phyloP scores from a whole-genome alignment of 2,113 vertebrate species.

The Poeciliopsis occidentalis region DNA sequence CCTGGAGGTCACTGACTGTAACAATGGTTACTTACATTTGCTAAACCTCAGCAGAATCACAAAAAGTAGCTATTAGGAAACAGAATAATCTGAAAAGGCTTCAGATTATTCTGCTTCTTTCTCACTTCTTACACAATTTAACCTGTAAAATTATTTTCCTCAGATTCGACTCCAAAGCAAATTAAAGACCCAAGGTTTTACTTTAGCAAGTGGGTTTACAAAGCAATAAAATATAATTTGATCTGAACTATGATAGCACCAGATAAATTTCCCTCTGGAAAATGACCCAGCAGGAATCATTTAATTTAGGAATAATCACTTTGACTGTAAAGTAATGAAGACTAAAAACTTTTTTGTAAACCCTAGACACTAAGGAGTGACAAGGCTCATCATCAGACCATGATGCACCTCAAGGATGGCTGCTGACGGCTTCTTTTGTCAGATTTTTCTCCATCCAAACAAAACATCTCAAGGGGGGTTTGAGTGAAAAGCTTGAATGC shows the following conservation, averaged over 20 bases:
- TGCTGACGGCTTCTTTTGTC: constrained; percentile 8
- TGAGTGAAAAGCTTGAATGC: constrained; percentile 58
- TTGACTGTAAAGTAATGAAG: neutral
- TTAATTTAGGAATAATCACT: neutral
- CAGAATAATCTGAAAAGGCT: neutral
- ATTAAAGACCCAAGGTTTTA: neutral
- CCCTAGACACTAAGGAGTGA: neutral
- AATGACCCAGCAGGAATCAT: neutral
- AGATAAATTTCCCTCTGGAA: neutral
- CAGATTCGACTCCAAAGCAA: neutral
- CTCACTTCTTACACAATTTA: neutral
- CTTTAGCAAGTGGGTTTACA: neutral
- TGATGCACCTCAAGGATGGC: neutral
- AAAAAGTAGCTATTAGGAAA: neutral
- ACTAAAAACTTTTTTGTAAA: neutral
- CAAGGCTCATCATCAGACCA: neutral
- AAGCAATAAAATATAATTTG: neutral
- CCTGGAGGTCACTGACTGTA: no score
- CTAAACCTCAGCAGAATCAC: neutral
- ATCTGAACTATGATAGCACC: neutral
- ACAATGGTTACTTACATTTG: neutral
- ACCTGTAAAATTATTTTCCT: neutral
- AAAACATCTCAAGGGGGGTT: constrained; percentile 12
- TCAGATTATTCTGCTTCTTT: neutral
- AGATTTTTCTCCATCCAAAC: constrained; percentile 29